phyloP scores from a whole-genome alignment of 2,113 vertebrate species.

The Sebastes fasciatus region DNA sequence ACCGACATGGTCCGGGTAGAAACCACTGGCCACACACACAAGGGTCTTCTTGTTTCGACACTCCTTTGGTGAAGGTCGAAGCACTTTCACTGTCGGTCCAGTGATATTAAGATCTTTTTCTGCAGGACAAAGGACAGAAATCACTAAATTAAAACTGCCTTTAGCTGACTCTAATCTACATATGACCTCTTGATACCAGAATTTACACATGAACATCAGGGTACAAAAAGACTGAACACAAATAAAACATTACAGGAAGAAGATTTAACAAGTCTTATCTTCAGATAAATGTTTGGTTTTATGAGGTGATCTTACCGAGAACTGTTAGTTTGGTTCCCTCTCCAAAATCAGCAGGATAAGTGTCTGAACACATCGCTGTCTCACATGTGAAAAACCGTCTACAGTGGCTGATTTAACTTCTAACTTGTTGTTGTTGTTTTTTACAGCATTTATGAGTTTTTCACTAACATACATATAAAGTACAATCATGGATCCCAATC shows the following conservation, averaged over 20 bases:
- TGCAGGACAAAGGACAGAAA: slow-evolving; percentile 31
- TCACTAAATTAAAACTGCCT: neutral
- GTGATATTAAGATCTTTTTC: accelerated
- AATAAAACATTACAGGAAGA: neutral
- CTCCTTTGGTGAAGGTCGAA: slow-evolving; percentile 83
- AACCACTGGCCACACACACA: slow-evolving; percentile 87
- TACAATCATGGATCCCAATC: neutral
- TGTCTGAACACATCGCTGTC: neutral
- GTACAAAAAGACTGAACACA: neutral
- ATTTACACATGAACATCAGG: neutral
- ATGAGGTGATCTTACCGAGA: neutral
- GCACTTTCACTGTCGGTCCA: slow-evolving; percentile 78
- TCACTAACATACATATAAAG: neutral
- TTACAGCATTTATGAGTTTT: neutral
- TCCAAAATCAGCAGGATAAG: slow-evolving; percentile 2
- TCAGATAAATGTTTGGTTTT: neutral
- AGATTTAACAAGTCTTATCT: too few relatives aligned
- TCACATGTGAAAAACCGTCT: neutral
- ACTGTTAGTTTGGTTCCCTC: slow-evolving; percentile 8
- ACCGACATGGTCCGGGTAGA: slow-evolving; percentile 91
- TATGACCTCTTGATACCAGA: neutral
- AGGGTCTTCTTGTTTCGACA: slow-evolving; percentile 83
- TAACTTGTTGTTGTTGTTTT: neutral
- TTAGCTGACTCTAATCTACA: neutral
- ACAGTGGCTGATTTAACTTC: neutral